A percentile compares a stretch with the other conserved stretches of the same genome.
Evolutionary conservation across 1,140 invertebrate genomes (phyloP).

Genomic region (Polypedilum pembai): DNA sequence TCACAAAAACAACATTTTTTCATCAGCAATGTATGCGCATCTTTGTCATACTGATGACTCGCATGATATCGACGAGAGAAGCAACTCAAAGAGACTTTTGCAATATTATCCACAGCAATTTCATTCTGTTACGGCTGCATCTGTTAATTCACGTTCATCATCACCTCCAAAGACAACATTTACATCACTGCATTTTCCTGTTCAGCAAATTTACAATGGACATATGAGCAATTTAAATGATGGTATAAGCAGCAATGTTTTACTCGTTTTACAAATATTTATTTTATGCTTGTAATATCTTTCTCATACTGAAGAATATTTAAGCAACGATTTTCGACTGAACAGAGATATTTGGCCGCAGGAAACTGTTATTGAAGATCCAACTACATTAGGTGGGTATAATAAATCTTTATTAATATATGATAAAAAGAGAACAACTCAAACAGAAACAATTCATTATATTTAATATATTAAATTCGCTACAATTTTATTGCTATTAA

Average conservation of each 20-base stretch:
- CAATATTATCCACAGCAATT: constrained; percentile 20
- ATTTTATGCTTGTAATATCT: background rate
- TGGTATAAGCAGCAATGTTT: background rate
- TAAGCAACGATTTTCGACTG: constrained; percentile 12
- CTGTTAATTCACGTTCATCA: background rate
- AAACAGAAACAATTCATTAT: too few species aligned
- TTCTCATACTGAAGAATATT: background rate
- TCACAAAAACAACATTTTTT: constrained; percentile 20
- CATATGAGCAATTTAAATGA: constrained; percentile 20
- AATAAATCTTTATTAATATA: too few species aligned
- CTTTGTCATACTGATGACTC: background rate
- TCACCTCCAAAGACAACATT: background rate
- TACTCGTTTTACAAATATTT: background rate
- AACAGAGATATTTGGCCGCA: constrained; percentile 7
- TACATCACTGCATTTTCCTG: background rate
- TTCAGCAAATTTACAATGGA: constrained; percentile 15
- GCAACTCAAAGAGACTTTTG: background rate
- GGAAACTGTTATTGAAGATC: background rate
- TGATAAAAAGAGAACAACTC: too few species aligned
- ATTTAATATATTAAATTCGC: too few species aligned
- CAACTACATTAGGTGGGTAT: background rate
- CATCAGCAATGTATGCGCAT: constrained; percentile 24
- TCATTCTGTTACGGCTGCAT: background rate
- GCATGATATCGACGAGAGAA: background rate
- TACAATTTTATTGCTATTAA: too few species aligned